Evolutionary conservation across 2,113 vertebrate genomes (phyloP), one percentile per base, ranked within the genome.

Genomic region (Chionis minor): DNA sequence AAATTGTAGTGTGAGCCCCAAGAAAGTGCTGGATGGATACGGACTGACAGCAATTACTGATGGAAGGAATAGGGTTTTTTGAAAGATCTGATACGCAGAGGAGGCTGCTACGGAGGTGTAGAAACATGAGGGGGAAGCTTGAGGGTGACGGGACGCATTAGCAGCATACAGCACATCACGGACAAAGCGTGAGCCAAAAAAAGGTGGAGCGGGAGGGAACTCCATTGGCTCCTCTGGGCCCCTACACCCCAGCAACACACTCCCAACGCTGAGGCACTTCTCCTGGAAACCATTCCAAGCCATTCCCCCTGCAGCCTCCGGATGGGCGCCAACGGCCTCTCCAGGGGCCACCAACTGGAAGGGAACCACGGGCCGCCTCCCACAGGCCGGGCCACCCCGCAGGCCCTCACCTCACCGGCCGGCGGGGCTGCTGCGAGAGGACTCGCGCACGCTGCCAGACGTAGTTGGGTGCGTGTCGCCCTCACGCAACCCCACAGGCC

Each of bases 161-260:
- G 24, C 26, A 18, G 56, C 14, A 8, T 8, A 42, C 0, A 51
- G 38, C 33, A 32, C 27, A 32, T 22, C 7, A 6, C 8, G 6
- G 20, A 28, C 3, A 0, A 55, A 5, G 14, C 2, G 16, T 52
- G 15, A 28, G 47, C 13, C 23, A 15, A 27, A 1, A 19, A 55
- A 30, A 30, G 12, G 2, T 4, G 35, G 21, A 6, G 33, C 0
- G 5, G 2, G 24, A 5, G 26, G 26, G 12, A 45, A 5, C 3
- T 8, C 49, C 8, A 1, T 20, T 0, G 49, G n/a, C 55, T 58
- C 2, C 58, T 12, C 51, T 4, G 52, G 8, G 28, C 33, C 40
- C 35, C 22, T 26, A 3, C 26, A 32, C 30, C 8, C 3, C 4
- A 33, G 14, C 5, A 14, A 52, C 21, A 69, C 47, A 0, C 38